These are phyloP conservation scores for Phyllostomus hastatus DNA, from an alignment of 2,113 vertebrate genomes.

Conservation along the genomic window DNA sequence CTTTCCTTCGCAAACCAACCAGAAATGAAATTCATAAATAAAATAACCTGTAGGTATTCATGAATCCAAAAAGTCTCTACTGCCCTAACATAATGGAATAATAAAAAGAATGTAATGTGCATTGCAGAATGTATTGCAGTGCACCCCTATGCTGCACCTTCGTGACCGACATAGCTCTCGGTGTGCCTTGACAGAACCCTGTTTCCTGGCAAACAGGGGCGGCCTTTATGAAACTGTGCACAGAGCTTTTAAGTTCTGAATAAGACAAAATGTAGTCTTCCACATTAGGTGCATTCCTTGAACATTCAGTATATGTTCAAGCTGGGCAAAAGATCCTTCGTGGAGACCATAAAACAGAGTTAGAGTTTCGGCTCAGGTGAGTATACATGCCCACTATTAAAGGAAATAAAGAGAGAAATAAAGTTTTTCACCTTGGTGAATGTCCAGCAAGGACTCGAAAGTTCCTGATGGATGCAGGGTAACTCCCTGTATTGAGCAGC, in stretches of 20 bases:
- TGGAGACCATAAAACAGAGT: neutral
- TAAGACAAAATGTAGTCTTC: neutral
- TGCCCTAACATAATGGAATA: neutral
- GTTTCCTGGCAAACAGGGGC: neutral
- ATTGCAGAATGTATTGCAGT: neutral
- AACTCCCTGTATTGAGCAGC: too few species aligned
- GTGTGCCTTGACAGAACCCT: neutral
- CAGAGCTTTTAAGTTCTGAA: neutral
- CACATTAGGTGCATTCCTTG: neutral
- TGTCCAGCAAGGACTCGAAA: neutral
- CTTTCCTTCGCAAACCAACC: neutral
- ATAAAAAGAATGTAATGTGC: neutral
- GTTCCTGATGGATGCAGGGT: fast-evolving
- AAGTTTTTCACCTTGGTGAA: neutral
- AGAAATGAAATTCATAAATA: neutral
- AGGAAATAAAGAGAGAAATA: neutral
- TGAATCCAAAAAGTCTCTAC: neutral
- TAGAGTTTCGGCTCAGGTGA: neutral
- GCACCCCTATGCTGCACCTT: fast-evolving
- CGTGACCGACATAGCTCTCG: neutral
- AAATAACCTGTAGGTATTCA: neutral
- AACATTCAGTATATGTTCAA: neutral
- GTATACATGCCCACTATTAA: neutral
- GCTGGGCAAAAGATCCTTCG: neutral
- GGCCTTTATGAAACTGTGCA: neutral